Evolutionary conservation across 2,113 vertebrate genomes (phyloP).

Genomic region (Megaceryle torquata): DNA sequence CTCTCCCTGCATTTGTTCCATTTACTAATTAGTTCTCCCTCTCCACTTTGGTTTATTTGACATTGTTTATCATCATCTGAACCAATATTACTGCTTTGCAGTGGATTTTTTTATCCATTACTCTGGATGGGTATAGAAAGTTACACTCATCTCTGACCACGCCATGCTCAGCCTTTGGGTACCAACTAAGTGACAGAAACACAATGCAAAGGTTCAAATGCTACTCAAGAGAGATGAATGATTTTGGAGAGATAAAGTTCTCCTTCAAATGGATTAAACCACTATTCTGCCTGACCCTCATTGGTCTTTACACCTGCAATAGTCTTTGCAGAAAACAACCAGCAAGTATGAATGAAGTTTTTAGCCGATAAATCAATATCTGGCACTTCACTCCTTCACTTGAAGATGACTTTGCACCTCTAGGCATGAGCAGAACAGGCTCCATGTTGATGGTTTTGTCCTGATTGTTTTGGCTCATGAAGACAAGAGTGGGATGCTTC

Average conservation of each 20-base stretch:
- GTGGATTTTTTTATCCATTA: not conserved
- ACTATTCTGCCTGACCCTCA: not conserved
- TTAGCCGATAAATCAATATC: not conserved
- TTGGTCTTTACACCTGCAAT: not conserved
- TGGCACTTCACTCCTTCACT: not conserved
- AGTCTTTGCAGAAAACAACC: not conserved
- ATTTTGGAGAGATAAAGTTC: not conserved
- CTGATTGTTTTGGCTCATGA: not conserved
- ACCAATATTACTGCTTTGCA: not conserved
- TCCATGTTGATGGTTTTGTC: not conserved
- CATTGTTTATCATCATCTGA: not conserved
- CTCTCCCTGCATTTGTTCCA: not conserved
- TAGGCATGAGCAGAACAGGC: not conserved
- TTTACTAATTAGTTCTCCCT: not conserved
- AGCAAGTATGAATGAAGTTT: not conserved
- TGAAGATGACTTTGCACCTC: not conserved
- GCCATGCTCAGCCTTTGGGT: not conserved
- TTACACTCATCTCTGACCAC: not conserved
- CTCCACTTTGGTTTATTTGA: not conserved
- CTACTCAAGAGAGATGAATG: not conserved
- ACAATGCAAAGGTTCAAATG: not conserved
- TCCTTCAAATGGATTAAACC: not conserved
- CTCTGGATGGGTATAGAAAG: not conserved
- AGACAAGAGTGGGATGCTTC: not conserved
- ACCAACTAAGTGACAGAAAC: not conserved